Conservation (phyloP, 2,797 vertebrate species). For the Pseudochromis fuscus region DNA sequence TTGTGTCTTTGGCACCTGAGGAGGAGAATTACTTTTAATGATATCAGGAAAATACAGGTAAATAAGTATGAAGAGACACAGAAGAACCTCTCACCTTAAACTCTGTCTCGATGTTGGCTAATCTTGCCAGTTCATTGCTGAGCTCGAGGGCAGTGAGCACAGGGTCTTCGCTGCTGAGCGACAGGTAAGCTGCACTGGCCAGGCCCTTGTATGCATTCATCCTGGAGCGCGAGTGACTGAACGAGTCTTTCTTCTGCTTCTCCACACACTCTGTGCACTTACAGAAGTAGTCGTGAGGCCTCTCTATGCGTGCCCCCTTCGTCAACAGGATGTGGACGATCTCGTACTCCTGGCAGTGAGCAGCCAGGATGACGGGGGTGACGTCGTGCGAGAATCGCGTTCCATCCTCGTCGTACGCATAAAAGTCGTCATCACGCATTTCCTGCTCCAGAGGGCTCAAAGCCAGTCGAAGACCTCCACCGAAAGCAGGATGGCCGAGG, state of each 20-base stretch:
- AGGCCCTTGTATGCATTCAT: conserved; percentile 98
- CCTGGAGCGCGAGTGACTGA: conserved; percentile 95
- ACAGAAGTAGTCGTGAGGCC: conserved; percentile 97
- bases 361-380: conserved; percentile 93
- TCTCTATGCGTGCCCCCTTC: conserved; percentile 94
- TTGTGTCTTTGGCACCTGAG: background rate
- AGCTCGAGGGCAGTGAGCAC: conserved; percentile 95
- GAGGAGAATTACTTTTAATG: background rate
- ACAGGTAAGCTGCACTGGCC: conserved; percentile 94
- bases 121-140: conserved; percentile 94
- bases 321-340: conserved; percentile 95
- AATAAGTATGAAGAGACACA: background rate
- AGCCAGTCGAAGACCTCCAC: conserved; percentile 90
- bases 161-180: conserved; percentile 95
- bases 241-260: conserved; percentile 93
- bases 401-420: conserved; percentile 95
- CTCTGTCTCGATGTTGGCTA: conserved; percentile 98
- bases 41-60: background rate
- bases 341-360: conserved; percentile 98
- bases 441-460: conserved; percentile 94
- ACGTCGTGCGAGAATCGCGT: conserved; percentile 96
- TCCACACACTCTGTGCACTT: conserved; percentile 93
- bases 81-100: conserved; percentile 90
- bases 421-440: conserved; percentile 94
- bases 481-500: conserved; percentile 92